These are phyloP conservation scores for Tetragonula carbonaria DNA, from an alignment of 2,888 invertebrate species.

Conservation along the genomic window DNA sequence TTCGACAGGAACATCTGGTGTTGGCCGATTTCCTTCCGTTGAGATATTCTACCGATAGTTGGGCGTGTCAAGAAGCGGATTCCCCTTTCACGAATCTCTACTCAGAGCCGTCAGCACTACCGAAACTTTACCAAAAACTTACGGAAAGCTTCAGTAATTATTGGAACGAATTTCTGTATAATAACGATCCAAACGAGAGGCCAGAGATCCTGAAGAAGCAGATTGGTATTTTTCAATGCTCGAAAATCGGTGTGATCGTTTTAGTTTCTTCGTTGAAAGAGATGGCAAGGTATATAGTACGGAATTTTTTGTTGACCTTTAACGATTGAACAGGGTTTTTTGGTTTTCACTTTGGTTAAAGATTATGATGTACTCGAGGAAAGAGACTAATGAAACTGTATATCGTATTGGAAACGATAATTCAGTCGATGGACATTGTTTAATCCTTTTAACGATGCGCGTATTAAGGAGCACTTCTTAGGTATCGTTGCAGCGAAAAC, in stretches of 20 bases:
- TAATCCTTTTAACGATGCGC: not conserved
- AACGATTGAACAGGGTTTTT: not conserved
- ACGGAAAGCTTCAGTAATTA: constrained; percentile 89
- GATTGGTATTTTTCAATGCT: constrained; percentile 87
- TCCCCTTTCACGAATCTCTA: constrained; percentile 81
- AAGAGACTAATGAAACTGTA: not conserved
- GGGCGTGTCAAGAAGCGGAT: constrained; percentile 81
- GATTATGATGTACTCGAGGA: not conserved
- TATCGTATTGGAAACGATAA: not conserved
- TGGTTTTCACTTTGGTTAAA: not conserved
- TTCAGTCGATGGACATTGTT: not conserved
- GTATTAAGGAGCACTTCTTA: not conserved
- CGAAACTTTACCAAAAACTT: constrained; percentile 88
- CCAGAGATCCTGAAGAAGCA: constrained; percentile 87
- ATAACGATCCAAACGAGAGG: constrained; percentile 91
- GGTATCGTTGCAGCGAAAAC: not conserved
- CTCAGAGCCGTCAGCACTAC: constrained; percentile 85
- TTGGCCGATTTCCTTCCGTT: constrained; percentile 91
- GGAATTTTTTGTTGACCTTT: not conserved
- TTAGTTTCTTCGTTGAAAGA: constrained; percentile 88
- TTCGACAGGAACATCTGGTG: constrained; percentile 90
- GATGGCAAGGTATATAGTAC: constrained; percentile 84
- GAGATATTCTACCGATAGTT: constrained; percentile 81
- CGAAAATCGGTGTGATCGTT: constrained; percentile 88
- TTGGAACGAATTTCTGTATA: constrained; percentile 92